Conservation (phyloP, 2,113 vertebrate species). For the Alosa alosa region DNA sequence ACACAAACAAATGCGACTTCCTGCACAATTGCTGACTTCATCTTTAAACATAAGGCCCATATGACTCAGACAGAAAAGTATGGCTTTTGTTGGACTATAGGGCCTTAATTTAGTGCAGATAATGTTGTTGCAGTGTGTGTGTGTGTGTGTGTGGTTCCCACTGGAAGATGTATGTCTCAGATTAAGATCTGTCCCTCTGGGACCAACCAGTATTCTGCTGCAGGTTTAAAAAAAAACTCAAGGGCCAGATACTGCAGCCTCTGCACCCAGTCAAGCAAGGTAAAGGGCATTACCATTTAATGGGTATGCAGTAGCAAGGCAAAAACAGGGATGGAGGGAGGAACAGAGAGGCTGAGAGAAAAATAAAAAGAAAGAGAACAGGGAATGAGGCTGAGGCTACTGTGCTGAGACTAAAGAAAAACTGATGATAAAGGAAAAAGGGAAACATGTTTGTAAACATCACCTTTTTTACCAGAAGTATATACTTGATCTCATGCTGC, state of each 20-base stretch:
- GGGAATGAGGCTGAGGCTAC: background rate
- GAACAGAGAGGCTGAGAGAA: constrained; percentile 12
- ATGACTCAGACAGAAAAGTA: too few species aligned
- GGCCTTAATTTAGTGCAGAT: too few species aligned
- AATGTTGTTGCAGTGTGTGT: background rate
- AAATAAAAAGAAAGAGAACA: background rate
- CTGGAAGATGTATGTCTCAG: constrained; percentile 31
- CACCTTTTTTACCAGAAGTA: background rate
- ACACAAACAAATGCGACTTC: too few species aligned
- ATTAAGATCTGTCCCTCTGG: constrained; percentile 19
- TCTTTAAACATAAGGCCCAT: too few species aligned
- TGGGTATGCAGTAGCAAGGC: background rate
- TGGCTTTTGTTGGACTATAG: too few species aligned
- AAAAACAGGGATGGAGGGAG: constrained; percentile 6
- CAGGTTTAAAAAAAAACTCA: constrained; percentile 27
- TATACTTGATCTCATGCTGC: background rate
- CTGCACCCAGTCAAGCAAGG: background rate
- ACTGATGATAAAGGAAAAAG: too few species aligned
- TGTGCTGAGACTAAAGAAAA: background rate
- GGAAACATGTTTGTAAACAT: background rate
- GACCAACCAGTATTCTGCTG: background rate
- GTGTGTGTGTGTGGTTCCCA: constrained; percentile 23
- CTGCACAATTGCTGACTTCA: too few species aligned
- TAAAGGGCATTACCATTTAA: constrained; percentile 25
- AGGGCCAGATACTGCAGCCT: background rate